Evolutionary conservation across 2,888 invertebrate species (phyloP), one percentile per base, ranked within the genome.

Genomic region (Polymixis flavicincta): DNA sequence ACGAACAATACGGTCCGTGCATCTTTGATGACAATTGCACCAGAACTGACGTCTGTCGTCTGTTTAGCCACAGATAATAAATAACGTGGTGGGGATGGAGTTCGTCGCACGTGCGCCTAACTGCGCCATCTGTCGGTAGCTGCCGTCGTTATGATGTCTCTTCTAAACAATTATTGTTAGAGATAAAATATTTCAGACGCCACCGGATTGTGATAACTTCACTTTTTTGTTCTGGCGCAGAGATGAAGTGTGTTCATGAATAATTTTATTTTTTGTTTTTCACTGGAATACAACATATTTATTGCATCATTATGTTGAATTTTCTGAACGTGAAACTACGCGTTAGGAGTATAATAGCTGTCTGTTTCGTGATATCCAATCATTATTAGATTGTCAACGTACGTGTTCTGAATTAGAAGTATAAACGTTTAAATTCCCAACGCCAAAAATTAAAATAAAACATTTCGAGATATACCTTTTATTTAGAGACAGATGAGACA

Each of bases 121-220:
- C 85, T 73, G 73, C 74, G 76, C 86, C 83, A 76, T 85, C 87
- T 87, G 85, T 82, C 67, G 79, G 72, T 64, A 78, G 68, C 71
- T 61, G 50, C 68, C 60, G 76, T 68, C 74, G 68, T 79, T 85
- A 87, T 65, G 69, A 74, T 71, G 76, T 64, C 65, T 69, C 74
- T 64, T 85, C 80, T 85, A 83, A 83, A 75, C 87, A 83, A 71
- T 85, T 73, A 85, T 77, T 77, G 75, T 75, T 69, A 60, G 64
- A 72, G 63, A 87, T 74, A 80, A 83, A 87, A 74, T 73, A 68
- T 80, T 82, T 75, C 71, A 76, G 76, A 73, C 71, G 52, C 68
- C 86, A 54, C 69, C n/a, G 55, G 68, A 68, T 80, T 80, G 68
- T 63, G 59, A 81, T 54, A 60, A 74, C 59, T 63, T 76, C 60